Conservation (phyloP, 2,797 vertebrate genomes). For the Sebastes diaconus region DNA sequence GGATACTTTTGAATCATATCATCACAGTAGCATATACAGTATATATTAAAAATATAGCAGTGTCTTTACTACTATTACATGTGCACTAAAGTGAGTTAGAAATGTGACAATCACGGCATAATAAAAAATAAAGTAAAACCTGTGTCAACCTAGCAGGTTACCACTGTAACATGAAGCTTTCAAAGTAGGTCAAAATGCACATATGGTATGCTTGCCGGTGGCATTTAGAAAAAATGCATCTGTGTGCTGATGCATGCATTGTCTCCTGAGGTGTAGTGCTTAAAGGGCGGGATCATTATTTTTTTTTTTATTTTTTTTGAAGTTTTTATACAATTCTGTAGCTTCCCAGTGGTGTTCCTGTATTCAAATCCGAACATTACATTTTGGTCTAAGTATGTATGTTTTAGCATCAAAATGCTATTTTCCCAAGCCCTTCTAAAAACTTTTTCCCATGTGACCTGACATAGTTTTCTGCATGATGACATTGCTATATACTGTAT, state of each 20-base stretch:
- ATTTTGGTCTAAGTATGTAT: no score
- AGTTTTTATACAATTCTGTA: no score
- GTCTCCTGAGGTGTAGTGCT: background rate
- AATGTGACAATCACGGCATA: no score
- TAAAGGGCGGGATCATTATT: no score
- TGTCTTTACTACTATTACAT: background rate
- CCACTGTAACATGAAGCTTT: constrained; percentile 18
- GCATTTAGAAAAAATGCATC: constrained; percentile 14
- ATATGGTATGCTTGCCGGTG: background rate
- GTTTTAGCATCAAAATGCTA: no score
- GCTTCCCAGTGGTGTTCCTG: no score
- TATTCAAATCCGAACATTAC: no score
- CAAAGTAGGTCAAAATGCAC: constrained; percentile 45
- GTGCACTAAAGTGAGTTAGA: background rate
- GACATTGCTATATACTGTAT: no score
- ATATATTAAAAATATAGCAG: background rate
- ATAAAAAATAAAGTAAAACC: background rate
- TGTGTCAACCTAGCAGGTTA: background rate
- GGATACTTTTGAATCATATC: background rate
- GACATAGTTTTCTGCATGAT: no score
- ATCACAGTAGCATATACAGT: background rate
- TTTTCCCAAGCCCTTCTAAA: no score
- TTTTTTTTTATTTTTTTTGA: no score
- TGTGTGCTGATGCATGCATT: background rate
- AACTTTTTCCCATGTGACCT: no score